A percentile compares a stretch with the other conserved stretches of the same genome.
phyloP scores from a whole-genome alignment of 2,797 vertebrate species.

The Spatula versicolor region DNA sequence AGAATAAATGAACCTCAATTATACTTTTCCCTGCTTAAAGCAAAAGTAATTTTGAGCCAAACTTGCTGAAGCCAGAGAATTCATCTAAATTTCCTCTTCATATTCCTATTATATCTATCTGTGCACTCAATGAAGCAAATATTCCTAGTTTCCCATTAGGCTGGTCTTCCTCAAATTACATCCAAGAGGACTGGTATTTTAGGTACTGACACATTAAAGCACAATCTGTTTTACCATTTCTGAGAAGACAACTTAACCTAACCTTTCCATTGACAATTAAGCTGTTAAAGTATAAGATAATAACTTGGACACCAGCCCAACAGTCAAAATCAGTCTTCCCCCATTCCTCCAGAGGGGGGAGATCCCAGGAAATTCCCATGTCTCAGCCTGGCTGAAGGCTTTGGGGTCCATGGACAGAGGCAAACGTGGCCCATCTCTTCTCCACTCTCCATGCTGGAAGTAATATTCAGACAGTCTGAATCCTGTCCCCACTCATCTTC shows the following conservation, averaged over 20 bases:
- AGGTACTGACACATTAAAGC: background rate
- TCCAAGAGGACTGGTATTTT: background rate
- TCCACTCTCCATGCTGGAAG: background rate
- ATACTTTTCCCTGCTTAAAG: background rate
- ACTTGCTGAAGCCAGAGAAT: background rate
- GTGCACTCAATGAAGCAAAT: background rate
- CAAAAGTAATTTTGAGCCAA: background rate
- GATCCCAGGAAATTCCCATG: background rate
- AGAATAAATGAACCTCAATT: background rate
- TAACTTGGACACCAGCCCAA: background rate
- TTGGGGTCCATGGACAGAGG: background rate
- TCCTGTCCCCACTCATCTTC: background rate
- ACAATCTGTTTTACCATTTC: background rate
- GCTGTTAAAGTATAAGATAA: background rate
- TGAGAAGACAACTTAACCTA: background rate
- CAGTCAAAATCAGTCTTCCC: background rate
- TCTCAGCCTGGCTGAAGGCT: background rate
- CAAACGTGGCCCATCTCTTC: background rate
- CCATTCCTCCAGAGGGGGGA: background rate
- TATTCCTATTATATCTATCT: background rate
- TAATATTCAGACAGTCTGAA: background rate
- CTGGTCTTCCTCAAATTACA: background rate
- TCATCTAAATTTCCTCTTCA: background rate
- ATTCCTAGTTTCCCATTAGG: background rate
- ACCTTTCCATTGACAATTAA: background rate